These are phyloP conservation scores for Lepidiolamprologus cunningtoni DNA, from an alignment of 2,113 vertebrate genomes.

Conservation along the genomic window DNA sequence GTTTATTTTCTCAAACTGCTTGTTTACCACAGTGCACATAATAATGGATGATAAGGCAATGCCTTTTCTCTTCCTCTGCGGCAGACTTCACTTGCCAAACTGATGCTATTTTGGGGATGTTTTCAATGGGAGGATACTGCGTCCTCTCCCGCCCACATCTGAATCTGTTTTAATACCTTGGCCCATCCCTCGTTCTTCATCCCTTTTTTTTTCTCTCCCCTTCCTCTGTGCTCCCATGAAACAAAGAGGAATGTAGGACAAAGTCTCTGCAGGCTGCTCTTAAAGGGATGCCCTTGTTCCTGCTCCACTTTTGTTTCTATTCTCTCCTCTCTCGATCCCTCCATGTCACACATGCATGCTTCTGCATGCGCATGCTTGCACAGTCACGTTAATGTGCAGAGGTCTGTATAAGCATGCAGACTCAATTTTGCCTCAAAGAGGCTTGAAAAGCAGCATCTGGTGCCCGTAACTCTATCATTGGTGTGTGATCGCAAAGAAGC, in stretches of 20 bases:
- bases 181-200: constrained; percentile 33
- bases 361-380: background rate
- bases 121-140: constrained; percentile 44
- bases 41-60: background rate
- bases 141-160: constrained; percentile 32
- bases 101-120: constrained; percentile 43
- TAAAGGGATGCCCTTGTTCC: constrained; percentile 68
- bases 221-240: constrained; percentile 38
- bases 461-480: constrained; percentile 42
- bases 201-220: background rate
- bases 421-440: background rate
- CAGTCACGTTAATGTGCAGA: constrained; percentile 21
- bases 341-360: constrained; percentile 11
- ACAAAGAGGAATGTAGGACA: constrained; percentile 65
- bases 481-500: constrained; percentile 45
- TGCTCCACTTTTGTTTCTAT: constrained; percentile 62
- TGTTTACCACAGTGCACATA: constrained; percentile 5
- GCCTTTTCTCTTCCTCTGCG: constrained; percentile 23
- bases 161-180: constrained; percentile 47
- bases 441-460: background rate
- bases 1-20: constrained; percentile 7
- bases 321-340: constrained; percentile 15
- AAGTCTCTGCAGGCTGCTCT: constrained; percentile 53
- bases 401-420: background rate
- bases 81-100: constrained; percentile 32